These are phyloP conservation scores for Premnoplex brunnescens DNA, from an alignment of 2,797 vertebrate species.

Conservation along the genomic window DNA sequence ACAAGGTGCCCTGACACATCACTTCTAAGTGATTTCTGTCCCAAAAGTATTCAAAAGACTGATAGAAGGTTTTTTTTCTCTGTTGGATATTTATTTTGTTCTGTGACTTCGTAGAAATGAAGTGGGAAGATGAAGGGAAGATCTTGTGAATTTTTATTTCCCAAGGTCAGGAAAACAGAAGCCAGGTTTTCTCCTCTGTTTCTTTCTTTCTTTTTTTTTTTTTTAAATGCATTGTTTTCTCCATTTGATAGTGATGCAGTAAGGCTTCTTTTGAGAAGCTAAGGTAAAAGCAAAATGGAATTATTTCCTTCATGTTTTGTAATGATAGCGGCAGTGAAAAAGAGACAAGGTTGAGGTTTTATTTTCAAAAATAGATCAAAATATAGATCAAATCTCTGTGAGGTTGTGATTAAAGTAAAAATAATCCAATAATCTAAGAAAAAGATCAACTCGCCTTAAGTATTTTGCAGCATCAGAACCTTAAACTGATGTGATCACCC, in stretches of 20 bases:
- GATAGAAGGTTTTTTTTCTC: neutral
- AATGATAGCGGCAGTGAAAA: neutral
- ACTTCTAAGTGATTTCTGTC: conserved; percentile 37
- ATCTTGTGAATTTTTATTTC: neutral
- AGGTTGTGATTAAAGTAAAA: neutral
- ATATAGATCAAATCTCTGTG: neutral
- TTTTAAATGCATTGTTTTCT: neutral
- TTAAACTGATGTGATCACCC: neutral
- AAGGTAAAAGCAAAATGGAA: neutral
- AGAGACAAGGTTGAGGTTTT: neutral
- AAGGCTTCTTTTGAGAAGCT: neutral
- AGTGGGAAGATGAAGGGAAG: conserved; percentile 1
- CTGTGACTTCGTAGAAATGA: conserved; percentile 28
- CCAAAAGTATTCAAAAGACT: conserved; percentile 11
- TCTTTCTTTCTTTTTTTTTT: neutral
- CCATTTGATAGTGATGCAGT: neutral
- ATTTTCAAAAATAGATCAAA: neutral
- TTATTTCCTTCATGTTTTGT: neutral
- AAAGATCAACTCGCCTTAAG: neutral
- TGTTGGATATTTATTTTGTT: conserved; percentile 23
- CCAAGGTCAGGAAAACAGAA: conserved; percentile 29
- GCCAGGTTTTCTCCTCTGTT: neutral
- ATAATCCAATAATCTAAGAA: neutral
- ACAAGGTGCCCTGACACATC: conserved; percentile 20
- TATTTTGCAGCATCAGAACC: neutral